These are phyloP conservation scores for Leucoraja ocellata DNA, from an alignment of 2,797 vertebrate genomes.

Conservation along the genomic window DNA sequence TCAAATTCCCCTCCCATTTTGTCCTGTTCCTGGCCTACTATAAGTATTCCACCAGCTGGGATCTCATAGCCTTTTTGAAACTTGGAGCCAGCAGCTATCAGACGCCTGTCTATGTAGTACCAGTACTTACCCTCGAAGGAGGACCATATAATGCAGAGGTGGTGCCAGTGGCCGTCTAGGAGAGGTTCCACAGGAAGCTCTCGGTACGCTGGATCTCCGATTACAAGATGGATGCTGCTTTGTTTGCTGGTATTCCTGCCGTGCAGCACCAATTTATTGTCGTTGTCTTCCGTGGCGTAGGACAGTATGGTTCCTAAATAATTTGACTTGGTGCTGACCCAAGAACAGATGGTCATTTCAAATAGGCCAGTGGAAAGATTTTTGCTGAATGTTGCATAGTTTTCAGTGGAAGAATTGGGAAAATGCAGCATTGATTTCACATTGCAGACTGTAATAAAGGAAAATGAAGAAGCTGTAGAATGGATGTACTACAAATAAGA, in stretches of 20 bases:
- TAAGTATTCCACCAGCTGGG: constrained; percentile 60
- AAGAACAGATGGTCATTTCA: constrained; percentile 69
- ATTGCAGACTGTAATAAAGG: constrained; percentile 56
- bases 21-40: constrained; percentile 66
- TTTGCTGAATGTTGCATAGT: constrained; percentile 53
- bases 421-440: constrained; percentile 61
- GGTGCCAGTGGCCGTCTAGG: constrained; percentile 69
- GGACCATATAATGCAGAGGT: constrained; percentile 72
- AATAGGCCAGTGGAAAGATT: constrained; percentile 50
- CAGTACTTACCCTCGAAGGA: constrained; percentile 65
- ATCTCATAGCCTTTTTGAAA: constrained; percentile 70
- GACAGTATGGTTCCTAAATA: constrained; percentile 67
- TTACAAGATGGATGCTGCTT: constrained; percentile 51
- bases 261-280: constrained; percentile 62
- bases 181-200: constrained; percentile 54
- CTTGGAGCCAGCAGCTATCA: constrained; percentile 60
- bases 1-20: constrained; percentile 49
- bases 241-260: constrained; percentile 48
- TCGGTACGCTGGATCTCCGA: constrained; percentile 61
- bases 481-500: background rate
- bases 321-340: constrained; percentile 56
- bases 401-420: constrained; percentile 56
- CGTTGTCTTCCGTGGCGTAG: constrained; percentile 55
- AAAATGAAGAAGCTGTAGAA: background rate
- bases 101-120: constrained; percentile 63